These are phyloP conservation scores for Zelleria hepariella DNA, from an alignment of 2,888 invertebrate species.

Conservation along the genomic window DNA sequence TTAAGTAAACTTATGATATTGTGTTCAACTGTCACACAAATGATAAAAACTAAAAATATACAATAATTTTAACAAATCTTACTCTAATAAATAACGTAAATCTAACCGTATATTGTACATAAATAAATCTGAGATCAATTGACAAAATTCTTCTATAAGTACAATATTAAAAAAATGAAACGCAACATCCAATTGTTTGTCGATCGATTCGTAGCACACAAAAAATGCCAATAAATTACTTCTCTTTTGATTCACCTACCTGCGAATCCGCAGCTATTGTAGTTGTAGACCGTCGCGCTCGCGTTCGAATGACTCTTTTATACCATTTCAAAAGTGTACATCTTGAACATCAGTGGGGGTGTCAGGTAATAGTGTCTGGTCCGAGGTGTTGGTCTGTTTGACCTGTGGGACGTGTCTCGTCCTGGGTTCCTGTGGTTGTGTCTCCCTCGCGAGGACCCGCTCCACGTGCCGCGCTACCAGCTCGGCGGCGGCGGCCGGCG, in stretches of 20 bases:
- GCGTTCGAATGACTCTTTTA: neutral
- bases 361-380: conserved; percentile 59
- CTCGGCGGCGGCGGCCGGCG: conserved; percentile 66
- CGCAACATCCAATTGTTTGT: neutral
- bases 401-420: conserved; percentile 34
- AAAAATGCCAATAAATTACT: neutral
- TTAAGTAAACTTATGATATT: neutral
- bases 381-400: conserved; percentile 38
- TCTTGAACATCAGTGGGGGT: conserved; percentile 78
- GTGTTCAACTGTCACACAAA: conserved; percentile 1
- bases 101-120: conserved; percentile 52
- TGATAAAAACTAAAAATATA: conserved; percentile 12
- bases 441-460: conserved; percentile 70
- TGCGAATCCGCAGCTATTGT: neutral
- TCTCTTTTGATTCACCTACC: neutral
- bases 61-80: conserved; percentile 15
- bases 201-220: neutral
- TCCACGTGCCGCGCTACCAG: conserved; percentile 72
- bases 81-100: conserved; percentile 53
- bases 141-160: conserved; percentile 43
- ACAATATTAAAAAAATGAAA: conserved; percentile 4
- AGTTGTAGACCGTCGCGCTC: neutral
- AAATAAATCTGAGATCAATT: conserved; percentile 68
- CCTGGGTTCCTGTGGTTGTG: conserved; percentile 55
- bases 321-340: conserved; percentile 64